Evolutionary conservation across 2,797 vertebrate species (phyloP).

Genomic region (Hafferia zeledoni): DNA sequence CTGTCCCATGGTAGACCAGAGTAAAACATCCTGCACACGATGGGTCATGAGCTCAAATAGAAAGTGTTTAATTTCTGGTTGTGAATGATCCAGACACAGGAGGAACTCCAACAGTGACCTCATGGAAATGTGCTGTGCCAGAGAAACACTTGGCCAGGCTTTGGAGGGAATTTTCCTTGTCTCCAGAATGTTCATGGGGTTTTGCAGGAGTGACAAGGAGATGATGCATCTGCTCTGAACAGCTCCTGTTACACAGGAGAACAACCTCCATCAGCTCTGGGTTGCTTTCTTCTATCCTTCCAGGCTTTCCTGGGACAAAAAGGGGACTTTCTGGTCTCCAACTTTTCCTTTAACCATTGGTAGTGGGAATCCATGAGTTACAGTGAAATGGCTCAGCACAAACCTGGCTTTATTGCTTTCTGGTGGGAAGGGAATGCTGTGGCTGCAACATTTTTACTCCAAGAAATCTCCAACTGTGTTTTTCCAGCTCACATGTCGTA

Average conservation of each 20-base stretch:
- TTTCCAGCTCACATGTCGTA: not conserved
- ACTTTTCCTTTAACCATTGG: not conserved
- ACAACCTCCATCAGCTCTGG: not conserved
- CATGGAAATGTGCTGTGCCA: not conserved
- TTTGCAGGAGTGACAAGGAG: not conserved
- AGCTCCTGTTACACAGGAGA: not conserved
- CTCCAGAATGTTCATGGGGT: not conserved
- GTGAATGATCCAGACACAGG: not conserved
- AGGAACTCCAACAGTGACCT: slow-evolving; percentile 47
- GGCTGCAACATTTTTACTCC: not conserved
- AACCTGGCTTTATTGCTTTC: not conserved
- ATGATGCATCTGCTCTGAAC: not conserved
- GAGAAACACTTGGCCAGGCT: not conserved
- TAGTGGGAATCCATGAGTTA: not conserved
- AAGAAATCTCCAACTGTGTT: not conserved
- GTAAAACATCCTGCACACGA: not conserved
- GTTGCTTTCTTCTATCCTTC: not conserved
- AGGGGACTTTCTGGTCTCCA: not conserved
- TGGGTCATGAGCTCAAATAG: not conserved
- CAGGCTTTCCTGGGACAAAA: not conserved
- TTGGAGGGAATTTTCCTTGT: not conserved
- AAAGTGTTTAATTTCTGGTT: not conserved
- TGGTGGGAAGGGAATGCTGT: not conserved
- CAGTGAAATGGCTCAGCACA: not conserved
- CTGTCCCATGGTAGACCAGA: accelerated